Percentiles rank a stretch among this genome's conserved stretches.
Conservation (phyloP, 2,888 invertebrate genomes). For the Dinocampus coccinellae region DNA sequence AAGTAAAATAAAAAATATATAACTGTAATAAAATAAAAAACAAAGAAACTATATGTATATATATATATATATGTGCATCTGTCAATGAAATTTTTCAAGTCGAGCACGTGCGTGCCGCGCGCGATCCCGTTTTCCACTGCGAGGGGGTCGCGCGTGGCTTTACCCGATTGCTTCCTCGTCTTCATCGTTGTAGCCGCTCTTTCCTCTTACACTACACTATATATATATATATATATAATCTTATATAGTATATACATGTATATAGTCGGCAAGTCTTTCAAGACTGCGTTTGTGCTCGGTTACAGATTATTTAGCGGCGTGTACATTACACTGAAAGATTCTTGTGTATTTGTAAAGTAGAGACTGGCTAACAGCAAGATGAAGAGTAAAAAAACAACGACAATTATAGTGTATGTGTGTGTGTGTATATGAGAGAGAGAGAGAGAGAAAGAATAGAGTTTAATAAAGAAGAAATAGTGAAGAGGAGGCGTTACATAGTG, state of each 20-base stretch:
- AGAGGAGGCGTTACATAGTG: background rate
- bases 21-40: background rate
- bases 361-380: background rate
- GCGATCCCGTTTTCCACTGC: conserved; percentile 51
- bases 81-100: conserved; percentile 41
- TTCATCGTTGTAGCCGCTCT: background rate
- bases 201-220: conserved; percentile 9
- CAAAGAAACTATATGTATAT: background rate
- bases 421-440: background rate
- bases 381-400: background rate
- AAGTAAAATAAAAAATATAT: too few relatives aligned
- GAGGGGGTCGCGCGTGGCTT: conserved; percentile 12
- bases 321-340: conserved; percentile 18
- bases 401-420: background rate
- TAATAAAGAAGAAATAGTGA: too few relatives aligned
- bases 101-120: conserved; percentile 50
- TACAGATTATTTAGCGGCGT: conserved; percentile 42
- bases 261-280: conserved; percentile 5
- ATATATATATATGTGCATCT: conserved; percentile 33
- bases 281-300: conserved; percentile 21
- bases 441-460: too few relatives aligned
- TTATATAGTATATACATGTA: background rate
- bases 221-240: background rate
- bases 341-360: background rate
- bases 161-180: conserved; percentile 7